These are phyloP conservation scores for Halichoeres trimaculatus DNA, from an alignment of 2,113 vertebrate genomes.

Conservation along the genomic window DNA sequence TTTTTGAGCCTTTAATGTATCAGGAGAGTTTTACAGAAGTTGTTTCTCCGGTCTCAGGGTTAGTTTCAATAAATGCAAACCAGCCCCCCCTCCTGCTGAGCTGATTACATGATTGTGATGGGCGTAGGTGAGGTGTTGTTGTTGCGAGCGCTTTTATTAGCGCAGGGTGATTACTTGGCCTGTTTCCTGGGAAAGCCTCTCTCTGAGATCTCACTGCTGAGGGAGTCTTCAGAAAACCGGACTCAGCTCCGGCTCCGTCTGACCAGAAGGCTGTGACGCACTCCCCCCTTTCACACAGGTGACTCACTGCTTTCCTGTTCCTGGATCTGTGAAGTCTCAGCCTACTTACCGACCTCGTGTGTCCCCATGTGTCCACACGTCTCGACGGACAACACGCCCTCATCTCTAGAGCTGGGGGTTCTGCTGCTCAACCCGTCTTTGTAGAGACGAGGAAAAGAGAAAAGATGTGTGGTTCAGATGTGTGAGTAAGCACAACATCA, in stretches of 20 bases:
- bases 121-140: slow-evolving; percentile 49
- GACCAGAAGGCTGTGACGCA: slow-evolving; percentile 75
- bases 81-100: slow-evolving; percentile 13
- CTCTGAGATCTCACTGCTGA: slow-evolving; percentile 9
- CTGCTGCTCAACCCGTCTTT: background rate
- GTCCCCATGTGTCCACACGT: slow-evolving; percentile 33
- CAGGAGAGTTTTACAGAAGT: background rate
- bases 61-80: slow-evolving; percentile 22
- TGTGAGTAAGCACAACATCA: too few species aligned
- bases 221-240: slow-evolving; percentile 50
- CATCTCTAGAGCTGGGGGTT: background rate
- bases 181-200: slow-evolving; percentile 56
- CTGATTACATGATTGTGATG: slow-evolving; percentile 53
- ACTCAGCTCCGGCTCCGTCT: slow-evolving; percentile 45
- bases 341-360: slow-evolving; percentile 47
- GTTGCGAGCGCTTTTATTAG: slow-evolving; percentile 40
- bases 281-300: slow-evolving; percentile 42
- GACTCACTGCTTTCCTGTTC: slow-evolving; percentile 64
- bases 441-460: background rate
- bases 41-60: slow-evolving; percentile 2
- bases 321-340: slow-evolving; percentile 70
- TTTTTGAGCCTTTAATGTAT: background rate
- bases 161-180: slow-evolving; percentile 47
- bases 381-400: slow-evolving; percentile 23
- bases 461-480: too few species aligned